Evolutionary conservation across 2,888 invertebrate genomes (phyloP), one percentile per base, ranked within the genome.

Genomic region (Elysia crispata): DNA sequence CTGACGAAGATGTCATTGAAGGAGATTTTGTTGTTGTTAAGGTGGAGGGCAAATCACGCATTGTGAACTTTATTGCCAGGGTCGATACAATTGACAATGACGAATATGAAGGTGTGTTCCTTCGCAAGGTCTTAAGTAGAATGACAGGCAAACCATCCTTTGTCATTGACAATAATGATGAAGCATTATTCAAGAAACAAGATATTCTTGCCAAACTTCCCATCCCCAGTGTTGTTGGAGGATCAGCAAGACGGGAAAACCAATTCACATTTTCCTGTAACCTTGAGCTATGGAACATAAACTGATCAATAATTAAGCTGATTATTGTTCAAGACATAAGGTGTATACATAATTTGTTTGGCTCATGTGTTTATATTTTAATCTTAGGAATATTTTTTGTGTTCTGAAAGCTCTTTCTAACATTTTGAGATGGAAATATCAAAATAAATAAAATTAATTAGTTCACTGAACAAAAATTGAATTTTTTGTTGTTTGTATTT

Each of bases 81-180:
- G 67, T 67, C 20, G 67, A 67, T 28, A 23, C 25, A 15, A 5
- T 23, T 30, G 67, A 28, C 6, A 25, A 30, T 15, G 3, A 6
- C 3, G 67, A 67, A 25, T 67, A 28, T 67, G 67, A 67, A 67
- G 67, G 67, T 3, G 67, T 67, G 25, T 67, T 67, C 25, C 67
- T 67, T 28, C 67, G 30, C 18, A 67, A 67, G 28, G 67, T 67
- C 5, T 6, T 15, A 1, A 30, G 13, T 6, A 23, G 30, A 67
- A 3, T 23, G 25, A 3, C 67, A 28, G 67, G 25, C 67, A 67
- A 23, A 15, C 67, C 25, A 28, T 3, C 30, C 1, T 67, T 28
- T 67, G 28, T 67, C 5, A 8, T 30, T 6, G 25, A 67, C 25
- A 23, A 1, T 6, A 30, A 6, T 6, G 67, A 67, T 28, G 25